Evolutionary conservation across 2,113 vertebrate genomes (phyloP).

Genomic region (Gallinago undulata): DNA sequence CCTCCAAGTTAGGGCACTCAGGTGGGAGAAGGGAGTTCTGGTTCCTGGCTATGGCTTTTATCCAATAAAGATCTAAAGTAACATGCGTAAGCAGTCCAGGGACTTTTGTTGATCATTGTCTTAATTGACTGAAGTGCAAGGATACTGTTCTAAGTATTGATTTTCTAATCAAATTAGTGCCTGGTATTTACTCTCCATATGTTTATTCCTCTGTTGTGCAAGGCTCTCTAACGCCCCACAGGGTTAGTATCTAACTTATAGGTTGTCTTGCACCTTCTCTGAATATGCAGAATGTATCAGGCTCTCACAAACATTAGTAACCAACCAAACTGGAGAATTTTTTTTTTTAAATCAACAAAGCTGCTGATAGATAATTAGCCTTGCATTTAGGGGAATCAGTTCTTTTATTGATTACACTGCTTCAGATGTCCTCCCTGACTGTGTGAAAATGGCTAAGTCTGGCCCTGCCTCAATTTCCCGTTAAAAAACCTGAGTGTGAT

Average conservation of each 20-base stretch:
- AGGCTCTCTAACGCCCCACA: background rate
- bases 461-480: background rate
- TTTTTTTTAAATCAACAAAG: background rate
- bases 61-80: background rate
- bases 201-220: background rate
- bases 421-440: background rate
- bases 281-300: background rate
- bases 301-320: background rate
- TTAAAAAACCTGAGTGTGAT: background rate
- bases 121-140: conserved; percentile 40
- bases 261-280: background rate
- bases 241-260: background rate
- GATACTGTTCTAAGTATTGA: conserved; percentile 25
- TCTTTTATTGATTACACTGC: background rate
- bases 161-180: conserved; percentile 47
- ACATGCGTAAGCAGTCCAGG: background rate
- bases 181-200: conserved; percentile 5
- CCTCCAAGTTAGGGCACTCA: background rate
- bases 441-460: background rate
- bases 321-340: background rate
- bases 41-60: background rate
- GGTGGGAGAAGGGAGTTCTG: background rate
- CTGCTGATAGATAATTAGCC: background rate
- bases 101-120: conserved; percentile 5
- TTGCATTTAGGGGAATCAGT: background rate